Base-by-base conservation (phyloP, 2,113 vertebrate species). In the Colinus virginianus region DNA sequence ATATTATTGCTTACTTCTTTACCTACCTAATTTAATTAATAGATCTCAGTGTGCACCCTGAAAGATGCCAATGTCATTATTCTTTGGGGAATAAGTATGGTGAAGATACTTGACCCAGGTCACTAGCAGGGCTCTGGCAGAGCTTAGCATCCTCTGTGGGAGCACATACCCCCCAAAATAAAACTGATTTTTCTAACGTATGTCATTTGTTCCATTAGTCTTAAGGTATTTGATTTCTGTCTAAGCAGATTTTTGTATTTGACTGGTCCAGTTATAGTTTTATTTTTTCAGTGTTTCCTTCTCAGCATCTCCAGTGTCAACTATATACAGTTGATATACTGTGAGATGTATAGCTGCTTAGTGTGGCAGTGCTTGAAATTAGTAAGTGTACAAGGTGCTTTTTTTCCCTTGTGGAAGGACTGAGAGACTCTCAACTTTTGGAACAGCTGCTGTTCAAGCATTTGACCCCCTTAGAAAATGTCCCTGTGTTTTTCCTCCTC, bases 381-480 rank as follows among this genome's bases (percentile, higher is more conserved):
- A 79, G 1, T 69, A 84, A 71, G 78, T 48, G 42, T 74, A 61
- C 30, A 48, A 48, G 55, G 42, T 62, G 42, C 25, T 7, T 79
- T 92, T 87, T 94, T 69, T 43, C 16, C 43, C 48, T 76, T 51
- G 5, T 89, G 34, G 3, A 48, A 28, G 89, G 64, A 70, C 63
- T 32, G 85, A 85, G 21, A 61, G 61, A 23, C 22, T 82, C 67
- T 79, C 81, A 85, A 49, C 20, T 58, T 38, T 95, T 90, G 61
- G 58, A 42, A 81, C 16, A 76, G 70, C 46, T 79, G 32, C 64
- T 78, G 10, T 85, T 87, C 61, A 40, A 74, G 20, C 61, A 51
- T 90, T 70, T 85, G 55, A 83, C 86, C 46, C 19, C 61, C 61
- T 87, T 82, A 67, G 16, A 82, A 84, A 62, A 78, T 90, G 42